These are phyloP conservation scores for Griposia aprilina DNA, from an alignment of 2,888 invertebrate species.

Conservation along the genomic window DNA sequence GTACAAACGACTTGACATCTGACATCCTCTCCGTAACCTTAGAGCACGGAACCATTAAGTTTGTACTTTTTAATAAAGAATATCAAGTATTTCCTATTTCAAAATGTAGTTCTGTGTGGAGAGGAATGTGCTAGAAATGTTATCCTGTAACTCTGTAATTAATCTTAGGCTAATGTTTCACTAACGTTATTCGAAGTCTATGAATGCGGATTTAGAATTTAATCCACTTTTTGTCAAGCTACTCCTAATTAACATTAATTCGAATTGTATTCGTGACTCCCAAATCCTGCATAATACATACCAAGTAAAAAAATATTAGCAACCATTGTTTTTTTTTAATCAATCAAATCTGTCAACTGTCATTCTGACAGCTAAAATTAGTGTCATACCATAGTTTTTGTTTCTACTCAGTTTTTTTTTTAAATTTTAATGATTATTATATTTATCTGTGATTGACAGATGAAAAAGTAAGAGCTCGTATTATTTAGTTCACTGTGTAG, in stretches of 20 bases:
- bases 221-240: background rate
- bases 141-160: background rate
- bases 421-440: conserved; percentile 16
- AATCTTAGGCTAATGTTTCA: background rate
- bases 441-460: conserved; percentile 19
- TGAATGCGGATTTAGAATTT: background rate
- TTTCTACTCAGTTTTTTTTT: background rate
- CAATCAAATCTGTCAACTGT: conserved; percentile 54
- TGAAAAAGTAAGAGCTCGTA: background rate
- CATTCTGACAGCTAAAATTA: conserved; percentile 26
- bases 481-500: background rate
- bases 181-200: background rate
- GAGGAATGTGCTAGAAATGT: background rate
- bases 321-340: conserved; percentile 34
- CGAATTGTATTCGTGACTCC: conserved; percentile 15
- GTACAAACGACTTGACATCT: background rate
- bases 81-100: background rate
- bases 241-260: conserved; percentile 9
- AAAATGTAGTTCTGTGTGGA: background rate
- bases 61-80: background rate
- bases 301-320: conserved; percentile 11
- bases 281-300: conserved; percentile 10
- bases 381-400: conserved; percentile 15
- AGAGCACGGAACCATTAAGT: background rate
- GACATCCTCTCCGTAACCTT: background rate